These are phyloP conservation scores for Lynx canadensis DNA, from an alignment of 2,113 vertebrate genomes.

Conservation along the genomic window DNA sequence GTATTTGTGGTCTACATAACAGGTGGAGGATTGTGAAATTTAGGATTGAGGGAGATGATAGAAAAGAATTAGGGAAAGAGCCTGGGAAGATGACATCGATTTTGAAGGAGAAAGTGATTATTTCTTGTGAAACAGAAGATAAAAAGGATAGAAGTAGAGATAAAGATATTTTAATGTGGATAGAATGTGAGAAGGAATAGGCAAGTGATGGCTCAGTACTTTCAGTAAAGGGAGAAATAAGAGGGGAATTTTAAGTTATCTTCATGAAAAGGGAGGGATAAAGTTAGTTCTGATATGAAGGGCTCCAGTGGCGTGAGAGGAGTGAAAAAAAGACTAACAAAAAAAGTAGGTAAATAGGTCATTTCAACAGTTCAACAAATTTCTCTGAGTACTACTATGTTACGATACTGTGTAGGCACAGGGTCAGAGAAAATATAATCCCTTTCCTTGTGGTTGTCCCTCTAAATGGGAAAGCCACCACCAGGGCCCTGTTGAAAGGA, in stretches of 20 bases:
- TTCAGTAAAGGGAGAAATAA: neutral
- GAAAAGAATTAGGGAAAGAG: neutral
- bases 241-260: neutral
- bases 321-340: neutral
- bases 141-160: neutral
- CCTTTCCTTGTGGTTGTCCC: neutral
- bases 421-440: neutral
- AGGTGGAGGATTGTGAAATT: neutral
- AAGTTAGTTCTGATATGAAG: neutral
- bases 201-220: neutral
- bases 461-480: neutral
- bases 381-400: neutral
- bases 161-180: neutral
- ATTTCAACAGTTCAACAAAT: neutral
- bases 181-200: neutral
- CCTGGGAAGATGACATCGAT: neutral
- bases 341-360: neutral
- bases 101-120: neutral
- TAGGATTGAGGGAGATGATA: neutral
- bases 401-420: neutral
- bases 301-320: neutral
- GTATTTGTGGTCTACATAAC: neutral
- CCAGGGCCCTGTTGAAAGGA: neutral
- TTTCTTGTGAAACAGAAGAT: neutral
- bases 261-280: neutral